phyloP scores from a whole-genome alignment of 2,797 vertebrate species.

The Furcifer pardalis region DNA sequence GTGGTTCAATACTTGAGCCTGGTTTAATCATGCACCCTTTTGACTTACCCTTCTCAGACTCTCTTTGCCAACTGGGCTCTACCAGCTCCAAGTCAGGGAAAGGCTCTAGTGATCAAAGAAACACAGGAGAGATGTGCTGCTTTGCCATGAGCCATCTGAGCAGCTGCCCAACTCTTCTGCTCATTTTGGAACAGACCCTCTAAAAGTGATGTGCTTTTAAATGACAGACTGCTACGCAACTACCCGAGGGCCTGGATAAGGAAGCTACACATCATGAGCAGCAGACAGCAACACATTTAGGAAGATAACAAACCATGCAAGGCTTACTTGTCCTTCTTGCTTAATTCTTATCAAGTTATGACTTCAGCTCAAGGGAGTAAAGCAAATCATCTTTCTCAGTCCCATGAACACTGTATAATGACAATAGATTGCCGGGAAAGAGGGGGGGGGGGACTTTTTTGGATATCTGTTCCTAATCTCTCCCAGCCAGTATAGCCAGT shows the following conservation, averaged over 20 bases:
- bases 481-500: too few species aligned
- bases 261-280: background rate
- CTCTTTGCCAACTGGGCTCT: constrained; percentile 61
- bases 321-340: background rate
- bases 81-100: constrained; percentile 58
- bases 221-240: background rate
- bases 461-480: too few species aligned
- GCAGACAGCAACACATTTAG: too few species aligned
- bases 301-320: background rate
- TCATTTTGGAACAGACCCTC: background rate
- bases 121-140: constrained; percentile 35
- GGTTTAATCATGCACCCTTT: constrained; percentile 30
- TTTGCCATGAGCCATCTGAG: background rate
- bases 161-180: background rate
- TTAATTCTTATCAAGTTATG: background rate
- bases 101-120: constrained; percentile 69
- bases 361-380: background rate
- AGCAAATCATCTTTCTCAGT: background rate
- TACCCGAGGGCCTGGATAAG: background rate
- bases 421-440: background rate
- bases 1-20: background rate
- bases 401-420: background rate
- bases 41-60: constrained; percentile 63
- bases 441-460: too few species aligned
- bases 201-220: background rate